Percentiles rank a stretch among this genome's conserved stretches.
Evolutionary conservation across 2,888 invertebrate genomes (phyloP).

Genomic region (Rotaria magnacalcarata): DNA sequence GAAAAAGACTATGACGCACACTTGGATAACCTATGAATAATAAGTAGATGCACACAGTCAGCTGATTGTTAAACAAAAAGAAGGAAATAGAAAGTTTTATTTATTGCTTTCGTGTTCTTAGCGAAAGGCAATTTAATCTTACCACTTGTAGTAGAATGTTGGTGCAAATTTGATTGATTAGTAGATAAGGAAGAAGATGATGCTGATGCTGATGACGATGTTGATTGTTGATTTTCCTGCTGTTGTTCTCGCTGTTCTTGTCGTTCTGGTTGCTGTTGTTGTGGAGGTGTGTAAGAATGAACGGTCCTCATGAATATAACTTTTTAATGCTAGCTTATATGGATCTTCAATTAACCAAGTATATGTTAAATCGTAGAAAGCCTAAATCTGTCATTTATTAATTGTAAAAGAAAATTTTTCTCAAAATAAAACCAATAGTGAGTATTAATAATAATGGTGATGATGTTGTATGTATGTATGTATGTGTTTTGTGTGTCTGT

Average conservation of each 20-base stretch:
- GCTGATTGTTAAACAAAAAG: no score
- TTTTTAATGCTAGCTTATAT: neutral
- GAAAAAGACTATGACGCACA: neutral
- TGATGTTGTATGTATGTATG: neutral
- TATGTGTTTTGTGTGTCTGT: neutral
- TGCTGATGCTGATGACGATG: neutral
- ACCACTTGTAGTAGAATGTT: neutral
- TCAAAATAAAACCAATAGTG: neutral
- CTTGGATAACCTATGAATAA: neutral
- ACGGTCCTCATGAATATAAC: slow-evolving; percentile 6
- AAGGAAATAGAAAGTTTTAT: no score
- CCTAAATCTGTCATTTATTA: neutral
- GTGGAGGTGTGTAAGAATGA: neutral
- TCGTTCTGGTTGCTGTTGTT: neutral
- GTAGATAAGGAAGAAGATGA: neutral
- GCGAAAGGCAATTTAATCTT: neutral
- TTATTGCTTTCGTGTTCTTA: no score
- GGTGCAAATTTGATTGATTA: neutral
- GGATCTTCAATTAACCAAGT: neutral
- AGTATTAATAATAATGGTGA: neutral
- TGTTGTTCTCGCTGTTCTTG: neutral
- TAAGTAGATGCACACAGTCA: neutral
- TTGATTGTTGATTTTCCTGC: neutral
- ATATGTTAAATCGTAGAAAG: neutral
- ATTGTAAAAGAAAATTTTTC: neutral